Percentiles rank a stretch among this genome's conserved stretches.
Evolutionary conservation across 2,797 vertebrate species (phyloP).

Genomic region (Atherinosoma microstoma): DNA sequence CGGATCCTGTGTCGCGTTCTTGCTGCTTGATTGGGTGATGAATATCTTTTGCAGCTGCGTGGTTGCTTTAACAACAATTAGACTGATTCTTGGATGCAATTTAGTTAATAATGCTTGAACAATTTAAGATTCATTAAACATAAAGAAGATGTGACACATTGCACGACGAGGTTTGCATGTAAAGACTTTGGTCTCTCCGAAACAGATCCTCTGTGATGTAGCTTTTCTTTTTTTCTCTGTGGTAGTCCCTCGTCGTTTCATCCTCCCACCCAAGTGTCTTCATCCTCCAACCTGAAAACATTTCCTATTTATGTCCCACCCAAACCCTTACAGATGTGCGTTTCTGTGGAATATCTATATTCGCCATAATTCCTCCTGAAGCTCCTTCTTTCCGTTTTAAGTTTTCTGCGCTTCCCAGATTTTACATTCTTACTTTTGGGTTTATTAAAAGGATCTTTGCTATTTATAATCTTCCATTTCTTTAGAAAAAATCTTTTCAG

Average conservation of each 20-base stretch:
- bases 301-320: slow-evolving; percentile 22
- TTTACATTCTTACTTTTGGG: slow-evolving; percentile 18
- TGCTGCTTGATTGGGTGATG: background rate
- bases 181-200: slow-evolving; percentile 19
- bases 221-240: slow-evolving; percentile 50
- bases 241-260: slow-evolving; percentile 72
- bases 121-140: slow-evolving; percentile 16
- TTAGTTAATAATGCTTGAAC: slow-evolving; percentile 5
- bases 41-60: background rate
- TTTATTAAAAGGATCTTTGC: background rate
- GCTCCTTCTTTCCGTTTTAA: background rate
- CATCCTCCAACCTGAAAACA: slow-evolving; percentile 6
- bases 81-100: slow-evolving; percentile 1
- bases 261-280: slow-evolving; percentile 13
- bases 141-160: slow-evolving; percentile 7
- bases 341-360: slow-evolving; percentile 13
- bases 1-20: background rate
- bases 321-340: slow-evolving; percentile 2
- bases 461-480: slow-evolving; percentile 21
- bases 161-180: slow-evolving; percentile 20
- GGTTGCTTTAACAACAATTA: background rate
- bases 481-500: slow-evolving; percentile 8
- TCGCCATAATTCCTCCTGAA: background rate
- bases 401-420: background rate
- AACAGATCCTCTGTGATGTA: slow-evolving; percentile 18